A percentile compares a stretch with the other conserved stretches of the same genome.
phyloP scores from a whole-genome alignment of 2,797 vertebrate species.

The Natrix natrix region DNA sequence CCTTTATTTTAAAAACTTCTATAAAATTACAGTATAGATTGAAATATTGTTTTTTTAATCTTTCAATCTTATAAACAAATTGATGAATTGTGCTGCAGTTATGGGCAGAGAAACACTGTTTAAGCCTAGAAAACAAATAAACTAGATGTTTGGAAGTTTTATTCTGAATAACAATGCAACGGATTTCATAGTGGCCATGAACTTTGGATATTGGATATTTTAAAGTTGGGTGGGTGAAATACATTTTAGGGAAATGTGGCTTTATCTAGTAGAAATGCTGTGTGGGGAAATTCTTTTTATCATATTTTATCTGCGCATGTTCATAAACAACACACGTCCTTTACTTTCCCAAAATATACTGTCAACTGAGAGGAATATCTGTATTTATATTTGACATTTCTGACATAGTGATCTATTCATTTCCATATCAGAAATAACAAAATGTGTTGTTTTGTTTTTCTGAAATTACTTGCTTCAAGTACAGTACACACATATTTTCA shows the following conservation, averaged over 20 bases:
- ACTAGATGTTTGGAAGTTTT: not conserved
- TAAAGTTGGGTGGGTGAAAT: not conserved
- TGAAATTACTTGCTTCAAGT: not conserved
- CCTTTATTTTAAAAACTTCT: not conserved
- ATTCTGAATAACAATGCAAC: not conserved
- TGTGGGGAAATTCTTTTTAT: not conserved
- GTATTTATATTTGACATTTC: not conserved
- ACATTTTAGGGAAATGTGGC: not conserved
- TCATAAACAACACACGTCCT: not conserved
- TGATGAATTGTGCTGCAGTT: not conserved
- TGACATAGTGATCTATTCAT: not conserved
- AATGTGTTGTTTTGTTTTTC: not conserved
- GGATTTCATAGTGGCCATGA: not conserved
- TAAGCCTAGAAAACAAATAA: not conserved
- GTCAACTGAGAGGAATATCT: not conserved
- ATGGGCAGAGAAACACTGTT: not conserved
- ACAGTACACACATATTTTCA: not conserved
- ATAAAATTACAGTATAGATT: not conserved
- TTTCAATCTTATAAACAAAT: not conserved
- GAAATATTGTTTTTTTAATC: not conserved
- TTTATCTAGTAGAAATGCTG: not conserved
- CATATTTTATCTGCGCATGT: not conserved
- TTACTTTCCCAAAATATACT: not conserved
- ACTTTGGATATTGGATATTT: not conserved
- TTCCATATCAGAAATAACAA: not conserved